Percentiles rank a stretch among this genome's conserved stretches.
Evolutionary conservation across 1,140 invertebrate genomes (phyloP).

Genomic region (Pseudomyrmex pallidus): DNA sequence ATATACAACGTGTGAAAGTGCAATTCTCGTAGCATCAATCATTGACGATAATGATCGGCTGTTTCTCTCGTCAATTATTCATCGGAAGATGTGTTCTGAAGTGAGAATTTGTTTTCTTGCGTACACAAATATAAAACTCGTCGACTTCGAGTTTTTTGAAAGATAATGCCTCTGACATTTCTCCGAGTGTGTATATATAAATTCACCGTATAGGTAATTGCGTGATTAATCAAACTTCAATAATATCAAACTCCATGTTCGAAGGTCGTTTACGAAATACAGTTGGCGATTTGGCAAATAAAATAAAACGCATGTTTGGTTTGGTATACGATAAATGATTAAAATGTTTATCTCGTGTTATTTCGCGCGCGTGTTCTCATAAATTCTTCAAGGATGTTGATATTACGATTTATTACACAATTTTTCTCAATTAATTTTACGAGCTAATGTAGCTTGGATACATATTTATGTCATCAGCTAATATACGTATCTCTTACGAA

Average conservation of each 20-base stretch:
- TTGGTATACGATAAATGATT: constrained; percentile 9
- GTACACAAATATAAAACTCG: constrained; percentile 18
- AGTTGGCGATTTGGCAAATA: background rate
- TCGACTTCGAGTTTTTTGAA: background rate
- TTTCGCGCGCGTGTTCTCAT: no score
- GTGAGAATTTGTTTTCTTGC: constrained; percentile 6
- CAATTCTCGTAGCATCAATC: background rate
- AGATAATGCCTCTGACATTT: constrained; percentile 36
- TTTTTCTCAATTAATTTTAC: no score
- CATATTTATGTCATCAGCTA: no score
- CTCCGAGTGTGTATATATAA: background rate
- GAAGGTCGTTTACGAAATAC: constrained; percentile 38
- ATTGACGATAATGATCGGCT: constrained; percentile 14
- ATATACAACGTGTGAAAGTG: background rate
- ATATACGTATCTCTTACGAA: no score
- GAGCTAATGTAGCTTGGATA: no score
- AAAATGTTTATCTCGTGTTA: background rate
- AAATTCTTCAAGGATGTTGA: no score
- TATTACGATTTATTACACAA: no score
- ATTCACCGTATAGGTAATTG: constrained; percentile 6
- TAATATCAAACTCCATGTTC: constrained; percentile 22
- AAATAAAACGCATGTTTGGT: background rate
- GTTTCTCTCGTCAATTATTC: constrained; percentile 6
- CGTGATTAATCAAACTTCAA: constrained; percentile 40
- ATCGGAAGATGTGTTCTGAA: background rate